Percentiles rank a stretch among this genome's conserved stretches.
These are phyloP conservation scores for Heloderma charlesbogerti DNA, from an alignment of 2,113 vertebrate species.

Conservation along the genomic window DNA sequence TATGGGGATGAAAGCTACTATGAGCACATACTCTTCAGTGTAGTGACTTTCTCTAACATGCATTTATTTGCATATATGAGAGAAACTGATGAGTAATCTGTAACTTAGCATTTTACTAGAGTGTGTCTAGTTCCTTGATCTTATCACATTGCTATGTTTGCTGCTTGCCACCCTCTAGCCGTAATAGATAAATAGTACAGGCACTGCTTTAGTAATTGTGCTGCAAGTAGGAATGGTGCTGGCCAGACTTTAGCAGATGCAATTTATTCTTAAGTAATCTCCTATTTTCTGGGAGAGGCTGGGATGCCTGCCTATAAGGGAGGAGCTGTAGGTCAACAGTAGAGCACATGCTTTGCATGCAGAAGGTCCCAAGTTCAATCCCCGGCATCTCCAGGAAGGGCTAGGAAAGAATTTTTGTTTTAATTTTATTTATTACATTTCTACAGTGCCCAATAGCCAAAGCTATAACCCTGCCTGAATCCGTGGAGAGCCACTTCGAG, in stretches of 20 bases:
- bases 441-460: no score
- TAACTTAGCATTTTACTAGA: background rate
- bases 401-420: no score
- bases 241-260: background rate
- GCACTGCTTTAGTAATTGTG: background rate
- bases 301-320: background rate
- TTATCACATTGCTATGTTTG: background rate
- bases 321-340: no score
- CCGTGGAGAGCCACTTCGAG: no score
- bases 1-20: background rate
- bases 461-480: no score
- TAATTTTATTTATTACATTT: no score
- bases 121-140: background rate
- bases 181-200: background rate
- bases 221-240: background rate
- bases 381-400: no score
- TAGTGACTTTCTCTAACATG: background rate
- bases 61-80: background rate
- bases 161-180: no score
- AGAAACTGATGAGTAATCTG: background rate
- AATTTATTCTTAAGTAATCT: background rate
- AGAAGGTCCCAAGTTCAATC: no score
- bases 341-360: no score
- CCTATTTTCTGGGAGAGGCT: background rate
- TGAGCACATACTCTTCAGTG: background rate